A percentile compares a stretch with the other conserved stretches of the same genome.
These are phyloP conservation scores for Paratilapia polleni DNA, from an alignment of 2,113 vertebrate genomes.

Conservation along the genomic window DNA sequence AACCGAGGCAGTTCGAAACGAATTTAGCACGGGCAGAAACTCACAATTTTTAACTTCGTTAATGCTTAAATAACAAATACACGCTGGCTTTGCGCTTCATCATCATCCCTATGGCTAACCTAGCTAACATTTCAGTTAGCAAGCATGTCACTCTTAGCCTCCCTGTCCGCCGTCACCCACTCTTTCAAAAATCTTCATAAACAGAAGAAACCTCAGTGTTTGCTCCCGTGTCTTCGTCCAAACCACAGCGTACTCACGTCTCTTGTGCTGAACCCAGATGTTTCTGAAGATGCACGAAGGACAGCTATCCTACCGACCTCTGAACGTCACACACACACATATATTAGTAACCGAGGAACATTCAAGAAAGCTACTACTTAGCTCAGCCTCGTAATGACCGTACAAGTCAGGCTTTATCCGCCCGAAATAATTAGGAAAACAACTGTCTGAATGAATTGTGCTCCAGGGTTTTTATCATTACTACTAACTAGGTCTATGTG, in stretches of 20 bases:
- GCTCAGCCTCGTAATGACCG: background rate
- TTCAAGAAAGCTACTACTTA: background rate
- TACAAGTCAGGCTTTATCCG: background rate
- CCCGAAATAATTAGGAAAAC: background rate
- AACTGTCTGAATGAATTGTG: background rate
- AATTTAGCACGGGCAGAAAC: background rate
- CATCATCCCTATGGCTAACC: conserved; percentile 8
- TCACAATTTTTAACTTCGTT: background rate
- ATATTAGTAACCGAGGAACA: background rate
- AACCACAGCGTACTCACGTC: conserved; percentile 13
- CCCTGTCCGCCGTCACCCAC: background rate
- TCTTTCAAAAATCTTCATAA: background rate
- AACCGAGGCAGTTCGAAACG: background rate
- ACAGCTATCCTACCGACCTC: background rate
- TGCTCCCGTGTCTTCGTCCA: background rate
- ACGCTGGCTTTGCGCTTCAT: background rate
- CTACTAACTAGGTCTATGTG: background rate
- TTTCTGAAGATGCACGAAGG: background rate
- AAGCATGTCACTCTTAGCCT: background rate
- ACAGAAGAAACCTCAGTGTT: background rate
- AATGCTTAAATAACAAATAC: background rate
- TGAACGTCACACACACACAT: background rate
- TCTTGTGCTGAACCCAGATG: background rate
- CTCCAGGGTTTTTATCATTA: background rate
- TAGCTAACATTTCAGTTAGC: conserved; percentile 35